These are phyloP conservation scores for Thyatira batis DNA, from an alignment of 2,888 invertebrate genomes.

Conservation along the genomic window DNA sequence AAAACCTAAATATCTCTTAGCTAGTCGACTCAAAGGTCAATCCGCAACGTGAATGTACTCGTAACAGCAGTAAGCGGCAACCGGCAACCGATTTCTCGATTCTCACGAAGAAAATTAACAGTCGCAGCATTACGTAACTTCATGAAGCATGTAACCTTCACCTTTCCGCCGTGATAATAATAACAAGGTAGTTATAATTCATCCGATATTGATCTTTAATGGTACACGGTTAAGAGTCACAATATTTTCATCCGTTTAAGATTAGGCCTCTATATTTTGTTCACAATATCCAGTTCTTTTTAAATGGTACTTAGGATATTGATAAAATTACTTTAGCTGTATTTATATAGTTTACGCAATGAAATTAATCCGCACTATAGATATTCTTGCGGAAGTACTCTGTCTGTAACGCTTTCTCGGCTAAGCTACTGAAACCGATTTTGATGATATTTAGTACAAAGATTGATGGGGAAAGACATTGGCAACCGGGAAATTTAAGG, in stretches of 20 bases:
- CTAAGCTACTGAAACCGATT: too few relatives aligned
- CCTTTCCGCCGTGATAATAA: constrained; percentile 55
- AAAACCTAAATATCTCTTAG: not conserved
- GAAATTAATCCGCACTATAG: too few relatives aligned
- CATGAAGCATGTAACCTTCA: constrained; percentile 56
- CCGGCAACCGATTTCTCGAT: constrained; percentile 35
- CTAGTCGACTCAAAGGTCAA: constrained; percentile 1
- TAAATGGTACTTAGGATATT: too few relatives aligned
- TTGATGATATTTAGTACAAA: too few relatives aligned
- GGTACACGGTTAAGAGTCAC: not conserved
- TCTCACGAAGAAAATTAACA: constrained; percentile 59
- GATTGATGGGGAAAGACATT: too few relatives aligned
- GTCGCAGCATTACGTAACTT: constrained; percentile 47
- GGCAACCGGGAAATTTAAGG: too few relatives aligned
- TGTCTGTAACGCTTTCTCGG: too few relatives aligned
- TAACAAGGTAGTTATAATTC: not conserved
- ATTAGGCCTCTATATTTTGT: not conserved
- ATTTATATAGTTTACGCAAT: too few relatives aligned
- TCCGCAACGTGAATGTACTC: constrained; percentile 2
- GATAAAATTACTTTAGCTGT: too few relatives aligned
- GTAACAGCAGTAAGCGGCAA: constrained; percentile 13
- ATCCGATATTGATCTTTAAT: not conserved
- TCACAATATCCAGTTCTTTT: not conserved
- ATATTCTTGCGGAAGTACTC: too few relatives aligned
- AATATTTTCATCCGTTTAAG: not conserved